These are phyloP conservation scores for Microctenopoma lineatum DNA, from an alignment of 2,797 vertebrate species.

Conservation along the genomic window DNA sequence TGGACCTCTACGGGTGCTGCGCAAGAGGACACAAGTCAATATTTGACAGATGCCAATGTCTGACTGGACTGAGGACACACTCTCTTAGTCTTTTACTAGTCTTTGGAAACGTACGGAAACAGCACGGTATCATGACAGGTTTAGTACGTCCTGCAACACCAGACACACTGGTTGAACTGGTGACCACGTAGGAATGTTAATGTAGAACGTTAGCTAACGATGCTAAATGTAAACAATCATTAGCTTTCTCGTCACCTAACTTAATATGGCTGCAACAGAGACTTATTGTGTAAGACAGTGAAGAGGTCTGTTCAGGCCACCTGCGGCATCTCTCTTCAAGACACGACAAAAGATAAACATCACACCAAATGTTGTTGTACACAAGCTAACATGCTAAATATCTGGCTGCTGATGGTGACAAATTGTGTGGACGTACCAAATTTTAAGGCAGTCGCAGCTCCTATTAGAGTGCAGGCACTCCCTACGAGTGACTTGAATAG, in stretches of 20 bases:
- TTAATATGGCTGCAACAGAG: background rate
- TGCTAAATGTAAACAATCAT: background rate
- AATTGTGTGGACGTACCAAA: conserved; percentile 71
- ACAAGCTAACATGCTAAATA: conserved; percentile 10
- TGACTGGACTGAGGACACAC: background rate
- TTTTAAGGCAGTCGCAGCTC: conserved; percentile 75
- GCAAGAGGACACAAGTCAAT: background rate
- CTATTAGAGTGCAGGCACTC: conserved; percentile 81
- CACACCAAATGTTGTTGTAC: background rate
- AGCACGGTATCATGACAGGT: background rate
- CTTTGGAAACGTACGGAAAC: background rate
- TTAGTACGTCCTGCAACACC: background rate
- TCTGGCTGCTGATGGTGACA: background rate
- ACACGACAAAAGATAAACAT: conserved; percentile 15
- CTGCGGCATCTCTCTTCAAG: background rate
- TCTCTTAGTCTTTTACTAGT: too few species aligned
- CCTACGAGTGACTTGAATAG: conserved; percentile 73
- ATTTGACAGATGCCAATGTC: background rate
- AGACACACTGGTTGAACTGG: background rate
- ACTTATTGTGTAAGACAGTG: background rate
- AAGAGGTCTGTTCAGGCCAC: background rate
- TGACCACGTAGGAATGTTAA: too few species aligned
- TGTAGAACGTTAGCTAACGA: conserved; percentile 18
- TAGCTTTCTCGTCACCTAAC: background rate
- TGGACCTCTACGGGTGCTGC: conserved; percentile 66